Evolutionary conservation across 2,113 vertebrate genomes (phyloP), one percentile per base, ranked within the genome.

Genomic region (Ceyx melanurus): DNA sequence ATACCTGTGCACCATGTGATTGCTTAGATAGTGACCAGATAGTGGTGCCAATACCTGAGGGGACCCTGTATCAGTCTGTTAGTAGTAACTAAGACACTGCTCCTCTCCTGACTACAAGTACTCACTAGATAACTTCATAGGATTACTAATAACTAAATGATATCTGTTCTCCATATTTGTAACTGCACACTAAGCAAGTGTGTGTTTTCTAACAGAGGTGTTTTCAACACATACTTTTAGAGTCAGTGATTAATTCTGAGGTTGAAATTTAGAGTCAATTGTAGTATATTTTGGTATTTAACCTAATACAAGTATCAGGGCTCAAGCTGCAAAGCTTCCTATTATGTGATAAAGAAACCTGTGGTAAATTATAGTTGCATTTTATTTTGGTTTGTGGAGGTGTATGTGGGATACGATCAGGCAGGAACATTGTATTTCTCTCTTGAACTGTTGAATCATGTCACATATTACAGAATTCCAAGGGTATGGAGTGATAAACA

Each of bases 381-480:
- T 71, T 53, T 14, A 13, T 19, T 82, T 88, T 56, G 7, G 4
- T 28, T 57, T 71, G n/a, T 75, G 61, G 35, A 70, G 7, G 12
- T 25, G 15, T 3, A 23, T 28, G 20, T 43, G 6, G 12, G 10
- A 10, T n/a, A 57, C 21, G 8, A 57, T 73, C 15, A 81, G 3
- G 8, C 13, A 51, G 45, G 4, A 79, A 33, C 0, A 0, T 22
- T 64, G 2, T 13, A 35, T 31, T n/a, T 46, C 1, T 50, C 43
- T 81, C 26, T 35, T 43, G 23, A 88, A 21, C 37, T 66, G 3
- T 5, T 65, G 42, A 5, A 53, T 68, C 17, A 10, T 9, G 21
- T 53, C 18, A 23, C 12, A 7, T 45, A 45, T 48, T 33, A 28
- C 13, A 66, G 35, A 13, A 46, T 10, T 62, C 73, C 5, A 66